Conservation (phyloP, 2,113 vertebrate genomes). For the Morone saxatilis region DNA sequence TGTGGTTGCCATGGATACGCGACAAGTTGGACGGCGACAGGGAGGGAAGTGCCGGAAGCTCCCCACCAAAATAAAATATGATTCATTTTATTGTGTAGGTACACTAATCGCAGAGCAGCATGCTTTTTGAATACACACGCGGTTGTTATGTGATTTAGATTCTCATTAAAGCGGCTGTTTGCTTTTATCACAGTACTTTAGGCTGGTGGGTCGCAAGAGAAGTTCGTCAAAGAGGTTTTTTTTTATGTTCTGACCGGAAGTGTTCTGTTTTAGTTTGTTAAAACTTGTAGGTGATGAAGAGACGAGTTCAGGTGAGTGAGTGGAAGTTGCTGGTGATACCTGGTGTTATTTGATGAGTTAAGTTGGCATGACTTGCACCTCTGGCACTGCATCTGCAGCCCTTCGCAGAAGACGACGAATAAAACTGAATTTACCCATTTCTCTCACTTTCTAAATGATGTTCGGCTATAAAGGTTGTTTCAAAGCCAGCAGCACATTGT, state of each 20-base stretch:
- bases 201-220: neutral
- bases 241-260: neutral
- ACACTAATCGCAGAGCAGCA: neutral
- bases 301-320: neutral
- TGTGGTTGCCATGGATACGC: slow-evolving; percentile 66
- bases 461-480: no score
- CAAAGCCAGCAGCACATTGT: neutral
- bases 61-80: slow-evolving; percentile 30
- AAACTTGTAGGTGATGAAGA: neutral
- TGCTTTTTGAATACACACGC: neutral
- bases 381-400: neutral
- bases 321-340: neutral
- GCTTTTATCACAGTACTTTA: no score
- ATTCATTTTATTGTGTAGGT: neutral
- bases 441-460: neutral
- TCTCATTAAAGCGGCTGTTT: neutral
- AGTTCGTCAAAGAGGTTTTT: neutral
- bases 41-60: slow-evolving; percentile 17
- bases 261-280: neutral
- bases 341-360: no score
- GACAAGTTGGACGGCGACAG: neutral
- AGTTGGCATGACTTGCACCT: neutral
- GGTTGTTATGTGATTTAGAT: rapidly evolving
- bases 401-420: neutral
- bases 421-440: no score